Conservation (phyloP, 2,888 invertebrate genomes). For the Brachyptera putata region DNA sequence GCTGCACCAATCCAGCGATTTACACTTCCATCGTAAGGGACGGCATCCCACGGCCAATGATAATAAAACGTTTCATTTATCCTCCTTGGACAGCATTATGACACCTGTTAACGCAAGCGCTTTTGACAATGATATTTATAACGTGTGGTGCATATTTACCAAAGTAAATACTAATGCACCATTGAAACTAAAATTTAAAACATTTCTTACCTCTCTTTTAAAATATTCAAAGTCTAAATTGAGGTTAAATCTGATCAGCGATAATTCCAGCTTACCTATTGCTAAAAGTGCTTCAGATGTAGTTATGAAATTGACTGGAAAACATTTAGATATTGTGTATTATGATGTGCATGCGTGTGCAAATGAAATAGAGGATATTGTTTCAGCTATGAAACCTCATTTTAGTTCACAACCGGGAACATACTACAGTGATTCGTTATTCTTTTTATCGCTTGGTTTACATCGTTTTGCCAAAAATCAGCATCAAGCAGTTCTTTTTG, state of each 20-base stretch:
- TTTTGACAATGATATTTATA: constrained; percentile 39
- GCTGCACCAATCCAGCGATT: constrained; percentile 36
- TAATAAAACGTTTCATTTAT: background rate
- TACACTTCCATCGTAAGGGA: constrained; percentile 35
- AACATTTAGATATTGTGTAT: constrained; percentile 39
- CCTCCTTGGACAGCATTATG: constrained; percentile 9
- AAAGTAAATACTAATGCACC: constrained; percentile 52
- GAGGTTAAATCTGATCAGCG: constrained; percentile 59
- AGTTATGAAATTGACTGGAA: constrained; percentile 38
- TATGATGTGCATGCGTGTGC: constrained; percentile 61
- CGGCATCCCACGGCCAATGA: background rate
- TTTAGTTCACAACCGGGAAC: constrained; percentile 67
- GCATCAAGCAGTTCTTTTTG: constrained; percentile 63
- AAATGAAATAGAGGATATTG: constrained; percentile 56
- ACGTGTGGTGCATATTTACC: constrained; percentile 57
- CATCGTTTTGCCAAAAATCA: constrained; percentile 64
- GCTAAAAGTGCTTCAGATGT: constrained; percentile 49
- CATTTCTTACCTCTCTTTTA: constrained; percentile 50
- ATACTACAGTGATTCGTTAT: constrained; percentile 74
- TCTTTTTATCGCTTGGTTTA: constrained; percentile 70
- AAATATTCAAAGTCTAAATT: constrained; percentile 50
- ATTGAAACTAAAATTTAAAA: constrained; percentile 50
- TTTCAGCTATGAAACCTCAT: constrained; percentile 62
- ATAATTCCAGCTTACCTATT: constrained; percentile 53
- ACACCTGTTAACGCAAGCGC: background rate